Evolutionary conservation across 1,140 invertebrate species (phyloP).

Genomic region (Lamellibrachia luymesi): DNA sequence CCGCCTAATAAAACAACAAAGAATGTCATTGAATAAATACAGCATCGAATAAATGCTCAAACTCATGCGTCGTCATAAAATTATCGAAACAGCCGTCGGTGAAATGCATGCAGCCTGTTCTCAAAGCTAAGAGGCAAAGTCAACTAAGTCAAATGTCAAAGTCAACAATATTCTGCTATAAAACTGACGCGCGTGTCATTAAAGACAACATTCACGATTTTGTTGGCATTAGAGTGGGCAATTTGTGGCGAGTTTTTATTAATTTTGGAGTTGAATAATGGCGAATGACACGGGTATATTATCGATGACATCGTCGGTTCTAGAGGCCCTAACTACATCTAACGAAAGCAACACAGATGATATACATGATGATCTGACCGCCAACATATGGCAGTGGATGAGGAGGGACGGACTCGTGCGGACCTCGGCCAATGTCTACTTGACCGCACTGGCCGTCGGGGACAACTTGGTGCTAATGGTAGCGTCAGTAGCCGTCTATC

Average conservation of each 20-base stretch:
- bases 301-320: not conserved
- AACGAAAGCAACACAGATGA: not conserved
- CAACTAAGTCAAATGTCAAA: not conserved
- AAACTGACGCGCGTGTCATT: not conserved
- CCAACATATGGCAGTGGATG: not conserved
- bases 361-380: not conserved
- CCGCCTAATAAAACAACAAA: no score
- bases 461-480: not conserved
- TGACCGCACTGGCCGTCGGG: not conserved
- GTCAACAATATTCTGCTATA: not conserved
- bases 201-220: not conserved
- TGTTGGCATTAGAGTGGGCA: not conserved
- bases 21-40: no score
- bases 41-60: no score
- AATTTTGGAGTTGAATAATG: not conserved
- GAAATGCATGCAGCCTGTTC: not conserved
- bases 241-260: not conserved
- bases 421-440: not conserved
- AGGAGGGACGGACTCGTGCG: not conserved
- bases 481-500: not conserved
- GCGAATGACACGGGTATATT: not conserved
- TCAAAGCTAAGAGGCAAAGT: not conserved
- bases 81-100: not conserved
- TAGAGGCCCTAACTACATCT: not conserved
- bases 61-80: not conserved